Conservation (phyloP, 2,888 invertebrate species). For the Candidula unifasciata region DNA sequence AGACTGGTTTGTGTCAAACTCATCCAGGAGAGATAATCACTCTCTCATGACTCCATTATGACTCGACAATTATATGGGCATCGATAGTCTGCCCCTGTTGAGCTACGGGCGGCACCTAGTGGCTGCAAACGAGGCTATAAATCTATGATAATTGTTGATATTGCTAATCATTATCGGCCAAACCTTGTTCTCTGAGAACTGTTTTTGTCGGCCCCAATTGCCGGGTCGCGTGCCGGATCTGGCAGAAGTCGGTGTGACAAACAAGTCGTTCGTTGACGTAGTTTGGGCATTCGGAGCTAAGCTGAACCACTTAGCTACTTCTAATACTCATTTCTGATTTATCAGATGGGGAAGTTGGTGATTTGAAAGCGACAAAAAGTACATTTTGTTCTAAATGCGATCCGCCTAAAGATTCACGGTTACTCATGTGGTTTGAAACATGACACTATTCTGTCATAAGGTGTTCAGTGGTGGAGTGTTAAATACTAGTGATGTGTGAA, state of each 20-base stretch:
- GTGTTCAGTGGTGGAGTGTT: too few relatives aligned
- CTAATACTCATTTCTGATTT: too few relatives aligned
- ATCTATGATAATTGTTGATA: slow-evolving; percentile 43
- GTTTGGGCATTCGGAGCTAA: too few relatives aligned
- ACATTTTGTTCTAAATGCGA: too few relatives aligned
- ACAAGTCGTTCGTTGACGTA: too few relatives aligned
- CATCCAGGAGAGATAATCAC: slow-evolving; percentile 27
- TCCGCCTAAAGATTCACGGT: too few relatives aligned
- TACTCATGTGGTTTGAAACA: too few relatives aligned
- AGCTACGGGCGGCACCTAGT: background rate
- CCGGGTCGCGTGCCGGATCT: background rate
- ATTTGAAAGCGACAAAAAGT: too few relatives aligned
- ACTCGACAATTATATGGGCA: slow-evolving; percentile 44
- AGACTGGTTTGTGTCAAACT: slow-evolving; percentile 37
- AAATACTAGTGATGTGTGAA: too few relatives aligned
- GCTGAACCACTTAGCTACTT: too few relatives aligned
- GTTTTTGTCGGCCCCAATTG: background rate
- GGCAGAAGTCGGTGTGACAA: background rate
- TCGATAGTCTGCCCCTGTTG: slow-evolving; percentile 38
- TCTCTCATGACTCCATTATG: slow-evolving; percentile 36
- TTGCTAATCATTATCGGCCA: slow-evolving; percentile 24
- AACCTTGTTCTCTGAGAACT: slow-evolving; percentile 1
- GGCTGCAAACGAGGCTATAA: slow-evolving; percentile 34
- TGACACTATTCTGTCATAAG: too few relatives aligned
- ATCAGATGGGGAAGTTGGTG: too few relatives aligned